Percentiles rank a stretch among this genome's conserved stretches.
These are phyloP conservation scores for Ceyx melanurus DNA, from an alignment of 2,113 vertebrate species.

Conservation along the genomic window DNA sequence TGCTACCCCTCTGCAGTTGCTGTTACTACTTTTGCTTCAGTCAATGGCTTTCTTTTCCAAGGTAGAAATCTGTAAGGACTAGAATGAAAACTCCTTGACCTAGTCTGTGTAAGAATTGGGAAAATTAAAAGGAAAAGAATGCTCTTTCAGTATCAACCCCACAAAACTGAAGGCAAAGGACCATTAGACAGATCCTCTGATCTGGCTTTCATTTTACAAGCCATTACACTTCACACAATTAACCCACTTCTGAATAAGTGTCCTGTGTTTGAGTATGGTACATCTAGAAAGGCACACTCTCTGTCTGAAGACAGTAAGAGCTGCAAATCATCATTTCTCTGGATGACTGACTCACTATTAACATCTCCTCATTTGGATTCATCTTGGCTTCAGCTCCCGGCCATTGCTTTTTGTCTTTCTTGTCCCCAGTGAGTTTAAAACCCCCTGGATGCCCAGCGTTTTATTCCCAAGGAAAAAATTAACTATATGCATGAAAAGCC, in stretches of 20 bases:
- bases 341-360: constrained; percentile 58
- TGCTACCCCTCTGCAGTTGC: background rate
- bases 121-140: background rate
- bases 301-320: constrained; percentile 7
- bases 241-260: constrained; percentile 39
- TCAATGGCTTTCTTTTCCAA: constrained; percentile 16
- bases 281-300: background rate
- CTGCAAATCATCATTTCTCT: constrained; percentile 6
- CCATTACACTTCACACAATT: background rate
- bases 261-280: constrained; percentile 6
- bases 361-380: constrained; percentile 58
- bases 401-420: constrained; percentile 17
- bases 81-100: background rate
- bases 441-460: background rate
- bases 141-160: background rate
- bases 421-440: constrained; percentile 5
- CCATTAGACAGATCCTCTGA: constrained; percentile 2
- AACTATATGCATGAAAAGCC: background rate
- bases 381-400: constrained; percentile 34
- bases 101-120: background rate
- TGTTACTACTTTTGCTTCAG: background rate
- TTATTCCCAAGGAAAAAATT: constrained; percentile 17
- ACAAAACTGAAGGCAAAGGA: background rate
- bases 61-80: constrained; percentile 21
- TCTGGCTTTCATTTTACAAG: background rate